Base-by-base conservation (phyloP, 2,113 vertebrate species). In the Garra rufa region DNA sequence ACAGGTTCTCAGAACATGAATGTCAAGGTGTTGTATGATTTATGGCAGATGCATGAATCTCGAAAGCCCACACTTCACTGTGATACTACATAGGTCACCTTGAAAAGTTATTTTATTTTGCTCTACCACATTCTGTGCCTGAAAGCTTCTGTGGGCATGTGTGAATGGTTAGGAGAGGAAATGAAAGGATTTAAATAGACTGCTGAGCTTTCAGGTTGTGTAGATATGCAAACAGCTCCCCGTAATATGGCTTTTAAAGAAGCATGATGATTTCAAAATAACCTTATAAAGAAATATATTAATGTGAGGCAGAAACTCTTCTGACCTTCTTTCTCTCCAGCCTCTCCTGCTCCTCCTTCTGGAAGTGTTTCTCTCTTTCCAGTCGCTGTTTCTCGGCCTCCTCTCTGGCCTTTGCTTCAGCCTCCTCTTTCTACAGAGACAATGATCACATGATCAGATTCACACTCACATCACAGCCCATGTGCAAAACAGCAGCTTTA, bases 351-450 rank as follows among this genome's bases (percentile, higher is more conserved):
- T 99, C 97, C 93, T 99, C 98, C 48, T 96, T 95, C 94, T 97
- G 97, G 94, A 99, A 99, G 92, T 98, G 98, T 88, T 96, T 97
- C 89, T 99, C 98, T 87, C 98, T 91, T 90, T 99, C 98, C 91
- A 96, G 92, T 2, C 97, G 96, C 91, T 97, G 97, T 85, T 90
- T 93, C 89, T 97, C 97, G 0, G 95, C 97, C 89, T 98, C 97
- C 90, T 98, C 97, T 0, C 95, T 92, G 0, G 96, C 96, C 81
- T 93, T 95, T 0, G 92, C 95, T 90, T 99, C 98, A 0, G 96
- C 96, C 89, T 97, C 96, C 88, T 97, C 97, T 89, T 92, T 96
- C 97, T 98, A 92, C n/a, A 63, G 57, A 92, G 28, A 89, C 71
- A 85, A 61, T 14, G 19, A 44, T 70, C 63, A 70, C n/a, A 52